Conservation (phyloP, 2,113 vertebrate genomes). For the Bubo blakistoni region DNA sequence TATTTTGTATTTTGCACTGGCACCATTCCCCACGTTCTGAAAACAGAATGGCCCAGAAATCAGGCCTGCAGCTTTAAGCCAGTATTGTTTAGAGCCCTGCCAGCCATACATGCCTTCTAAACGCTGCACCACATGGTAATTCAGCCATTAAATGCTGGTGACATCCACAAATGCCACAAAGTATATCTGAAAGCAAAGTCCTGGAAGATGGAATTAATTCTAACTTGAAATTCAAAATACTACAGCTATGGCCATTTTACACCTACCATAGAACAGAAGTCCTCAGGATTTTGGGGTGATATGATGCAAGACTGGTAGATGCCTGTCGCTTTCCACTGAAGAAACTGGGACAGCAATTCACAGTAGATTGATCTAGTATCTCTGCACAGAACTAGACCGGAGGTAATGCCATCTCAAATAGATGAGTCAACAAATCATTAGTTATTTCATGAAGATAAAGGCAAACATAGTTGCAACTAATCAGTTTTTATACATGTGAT, state of each 20-base stretch:
- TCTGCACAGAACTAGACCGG: background rate
- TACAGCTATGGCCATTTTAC: background rate
- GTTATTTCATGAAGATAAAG: background rate
- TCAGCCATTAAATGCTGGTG: background rate
- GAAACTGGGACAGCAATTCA: background rate
- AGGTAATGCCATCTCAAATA: background rate
- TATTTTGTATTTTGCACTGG: fast-evolving
- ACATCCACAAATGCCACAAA: background rate
- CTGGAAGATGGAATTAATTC: background rate
- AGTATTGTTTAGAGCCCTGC: background rate
- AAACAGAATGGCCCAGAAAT: background rate
- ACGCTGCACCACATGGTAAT: background rate
- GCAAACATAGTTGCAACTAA: background rate
- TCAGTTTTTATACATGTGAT: background rate
- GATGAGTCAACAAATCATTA: conserved; percentile 10
- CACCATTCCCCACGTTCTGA: background rate
- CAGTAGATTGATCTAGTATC: background rate
- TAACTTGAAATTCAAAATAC: background rate
- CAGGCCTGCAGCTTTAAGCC: background rate
- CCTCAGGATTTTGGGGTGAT: background rate
- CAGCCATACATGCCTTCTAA: background rate
- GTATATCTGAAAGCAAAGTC: background rate
- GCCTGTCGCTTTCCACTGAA: background rate
- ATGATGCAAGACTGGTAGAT: background rate
- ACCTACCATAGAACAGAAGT: background rate